Percentiles rank a stretch among this genome's conserved stretches.
phyloP scores from a whole-genome alignment of 2,113 vertebrate species.

The Lates calcarifer region DNA sequence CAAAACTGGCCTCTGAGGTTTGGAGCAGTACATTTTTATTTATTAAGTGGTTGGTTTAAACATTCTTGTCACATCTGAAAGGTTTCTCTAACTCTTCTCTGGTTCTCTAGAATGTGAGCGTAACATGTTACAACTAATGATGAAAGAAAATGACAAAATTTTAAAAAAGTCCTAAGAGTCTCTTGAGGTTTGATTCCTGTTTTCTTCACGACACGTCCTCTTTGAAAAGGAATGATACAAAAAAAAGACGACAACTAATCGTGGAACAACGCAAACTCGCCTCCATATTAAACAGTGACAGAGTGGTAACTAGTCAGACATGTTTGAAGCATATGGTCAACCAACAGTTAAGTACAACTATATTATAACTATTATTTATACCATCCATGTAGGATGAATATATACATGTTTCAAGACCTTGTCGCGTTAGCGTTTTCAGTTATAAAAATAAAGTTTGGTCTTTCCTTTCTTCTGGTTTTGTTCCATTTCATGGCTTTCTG shows the following conservation, averaged over 20 bases:
- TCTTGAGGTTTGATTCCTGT: slow-evolving; percentile 45
- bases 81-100: slow-evolving; percentile 57
- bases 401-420: slow-evolving; percentile 59
- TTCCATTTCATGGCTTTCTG: slow-evolving; percentile 75
- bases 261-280: slow-evolving; percentile 37
- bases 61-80: slow-evolving; percentile 78
- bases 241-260: slow-evolving; percentile 41
- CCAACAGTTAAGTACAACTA: slow-evolving; percentile 65
- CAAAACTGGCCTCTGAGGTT: slow-evolving; percentile 31
- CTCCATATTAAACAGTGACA: slow-evolving; percentile 49
- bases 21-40: slow-evolving; percentile 70
- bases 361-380: slow-evolving; percentile 73
- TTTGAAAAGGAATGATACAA: slow-evolving; percentile 42
- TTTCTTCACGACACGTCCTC: slow-evolving; percentile 2
- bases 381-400: slow-evolving; percentile 57
- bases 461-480: slow-evolving; percentile 55
- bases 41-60: slow-evolving; percentile 74
- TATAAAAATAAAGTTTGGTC: slow-evolving; percentile 82
- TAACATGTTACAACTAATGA: slow-evolving; percentile 62
- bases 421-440: slow-evolving; percentile 32
- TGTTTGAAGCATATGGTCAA: slow-evolving; percentile 60
- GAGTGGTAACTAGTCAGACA: slow-evolving; percentile 45
- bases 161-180: slow-evolving; percentile 14
- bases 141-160: slow-evolving; percentile 37
- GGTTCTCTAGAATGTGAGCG: slow-evolving; percentile 55